phyloP scores from a whole-genome alignment of 2,888 invertebrate genomes.

The Idaea dimidiata region DNA sequence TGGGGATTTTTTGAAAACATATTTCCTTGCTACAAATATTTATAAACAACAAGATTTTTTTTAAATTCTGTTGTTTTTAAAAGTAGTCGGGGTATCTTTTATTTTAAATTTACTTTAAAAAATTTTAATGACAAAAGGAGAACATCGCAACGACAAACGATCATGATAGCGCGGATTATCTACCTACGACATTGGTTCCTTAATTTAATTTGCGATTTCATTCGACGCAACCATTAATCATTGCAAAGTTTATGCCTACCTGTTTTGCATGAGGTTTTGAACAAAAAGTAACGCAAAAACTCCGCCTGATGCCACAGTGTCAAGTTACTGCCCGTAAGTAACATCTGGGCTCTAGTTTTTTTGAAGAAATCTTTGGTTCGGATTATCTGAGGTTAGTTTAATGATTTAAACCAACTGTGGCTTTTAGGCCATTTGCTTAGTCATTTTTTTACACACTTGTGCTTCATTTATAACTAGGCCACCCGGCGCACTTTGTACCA shows the following conservation, averaged over 20 bases:
- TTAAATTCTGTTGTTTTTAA: too few relatives aligned
- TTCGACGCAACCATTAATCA: conserved; percentile 30
- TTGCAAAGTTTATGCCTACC: conserved; percentile 28
- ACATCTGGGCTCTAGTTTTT: conserved; percentile 23
- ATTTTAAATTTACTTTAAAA: too few relatives aligned
- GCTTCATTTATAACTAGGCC: too few relatives aligned
- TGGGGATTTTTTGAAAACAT: too few relatives aligned
- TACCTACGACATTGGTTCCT: neutral
- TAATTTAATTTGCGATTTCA: conserved; percentile 10
- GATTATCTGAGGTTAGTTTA: neutral
- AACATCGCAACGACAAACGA: too few relatives aligned
- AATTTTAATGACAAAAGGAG: too few relatives aligned
- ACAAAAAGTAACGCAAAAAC: conserved; percentile 28
- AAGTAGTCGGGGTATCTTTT: too few relatives aligned
- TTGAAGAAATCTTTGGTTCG: neutral
- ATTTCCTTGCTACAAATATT: too few relatives aligned
- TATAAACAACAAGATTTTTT: too few relatives aligned
- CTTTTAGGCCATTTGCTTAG: neutral
- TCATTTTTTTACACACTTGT: neutral
- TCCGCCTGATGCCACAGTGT: conserved; percentile 29
- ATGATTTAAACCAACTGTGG: neutral
- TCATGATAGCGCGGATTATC: too few relatives aligned
- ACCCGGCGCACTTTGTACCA: too few relatives aligned
- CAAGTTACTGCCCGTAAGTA: conserved; percentile 14
- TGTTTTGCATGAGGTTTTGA: conserved; percentile 18